Conservation (phyloP, 2,888 invertebrate genomes). For the Rhingia rostrata region DNA sequence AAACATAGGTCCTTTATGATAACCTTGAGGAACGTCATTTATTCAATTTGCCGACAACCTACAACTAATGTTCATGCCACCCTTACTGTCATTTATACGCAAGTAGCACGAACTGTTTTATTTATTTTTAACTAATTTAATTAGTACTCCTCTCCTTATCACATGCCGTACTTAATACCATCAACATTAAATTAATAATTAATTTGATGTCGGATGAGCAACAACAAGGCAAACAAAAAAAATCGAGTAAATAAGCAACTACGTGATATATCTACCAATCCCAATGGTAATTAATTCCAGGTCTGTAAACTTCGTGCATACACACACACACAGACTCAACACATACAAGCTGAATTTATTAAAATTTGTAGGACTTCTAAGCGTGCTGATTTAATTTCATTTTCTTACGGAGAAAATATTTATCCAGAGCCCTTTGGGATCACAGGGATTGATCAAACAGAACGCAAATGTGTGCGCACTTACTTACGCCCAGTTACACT, state of each 20-base stretch:
- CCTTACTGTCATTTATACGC: slow-evolving; percentile 22
- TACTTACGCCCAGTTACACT: slow-evolving; percentile 68
- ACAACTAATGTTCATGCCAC: slow-evolving; percentile 15
- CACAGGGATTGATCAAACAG: slow-evolving; percentile 71
- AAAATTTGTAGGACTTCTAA: slow-evolving; percentile 34
- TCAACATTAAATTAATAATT: slow-evolving; percentile 70
- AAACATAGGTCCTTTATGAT: neutral
- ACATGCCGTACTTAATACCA: slow-evolving; percentile 33
- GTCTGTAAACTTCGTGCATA: slow-evolving; percentile 16
- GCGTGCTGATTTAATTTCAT: slow-evolving; percentile 71
- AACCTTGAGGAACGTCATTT: slow-evolving; percentile 15
- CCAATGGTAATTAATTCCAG: slow-evolving; percentile 67
- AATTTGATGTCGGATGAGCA: slow-evolving; percentile 29
- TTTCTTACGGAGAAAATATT: slow-evolving; percentile 50
- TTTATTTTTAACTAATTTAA: slow-evolving; percentile 66
- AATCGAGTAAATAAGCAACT: slow-evolving; percentile 38
- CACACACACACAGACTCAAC: slow-evolving; percentile 51
- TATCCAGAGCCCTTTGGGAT: slow-evolving; percentile 68
- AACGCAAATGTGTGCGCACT: slow-evolving; percentile 69
- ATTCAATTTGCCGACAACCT: neutral
- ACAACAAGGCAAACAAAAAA: slow-evolving; percentile 6
- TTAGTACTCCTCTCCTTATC: slow-evolving; percentile 7
- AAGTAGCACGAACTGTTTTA: slow-evolving; percentile 29
- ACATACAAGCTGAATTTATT: slow-evolving; percentile 66
- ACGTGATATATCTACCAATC: slow-evolving; percentile 69